Base-by-base conservation (phyloP, 2,888 invertebrate species). In the Sepiola atlantica region DNA sequence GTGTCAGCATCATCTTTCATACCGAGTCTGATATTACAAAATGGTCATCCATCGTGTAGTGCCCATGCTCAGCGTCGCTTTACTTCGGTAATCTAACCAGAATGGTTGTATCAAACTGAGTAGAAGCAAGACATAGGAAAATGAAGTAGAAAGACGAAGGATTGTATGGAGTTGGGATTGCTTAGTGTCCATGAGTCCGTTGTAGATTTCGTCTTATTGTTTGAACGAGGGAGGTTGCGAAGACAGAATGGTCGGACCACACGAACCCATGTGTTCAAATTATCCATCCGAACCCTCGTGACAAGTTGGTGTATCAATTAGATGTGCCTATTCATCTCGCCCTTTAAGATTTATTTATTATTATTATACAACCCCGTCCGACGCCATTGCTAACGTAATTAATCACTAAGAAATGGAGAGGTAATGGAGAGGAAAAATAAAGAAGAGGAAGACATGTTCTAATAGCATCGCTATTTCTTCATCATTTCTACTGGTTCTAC, bases 261-360 rank as follows among this genome's bases (percentile, higher is more conserved):
- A 16, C 16, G 18, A 77, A n/a, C 2, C 32, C n/a, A 77, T 32
- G 77, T 77, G 77, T 77, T 77, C 32, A 14, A 77, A 77, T 77
- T 77, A n/a, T 77, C n/a, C 77, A 77, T n/a, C 16, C 77, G 77
- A 77, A 10, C 18, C 18, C 77, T 32, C 0, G n/a, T 77, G 77
- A 77, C 77, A 77, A 77, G 32, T 18, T n/a, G n/a, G 77, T n/a
- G 77, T 77, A 77, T 77, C 77, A 77, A 77, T 77, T 77, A 77
- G 77, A 77, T 16, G n/a, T n/a, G 32, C n/a, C 77, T 77, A 77
- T 77, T 77, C 32, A 77, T 77, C 77, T 77, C 45, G 45, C 77
- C n/a, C 77, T 77, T 77, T 77, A n/a, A 77, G 32, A 77, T 77
- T 77, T 77, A 77, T 77, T 77, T 77, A 77, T 77, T 77, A 77